Evolutionary conservation across 1,140 invertebrate genomes (phyloP).

Genomic region (Drosophila elegans): DNA sequence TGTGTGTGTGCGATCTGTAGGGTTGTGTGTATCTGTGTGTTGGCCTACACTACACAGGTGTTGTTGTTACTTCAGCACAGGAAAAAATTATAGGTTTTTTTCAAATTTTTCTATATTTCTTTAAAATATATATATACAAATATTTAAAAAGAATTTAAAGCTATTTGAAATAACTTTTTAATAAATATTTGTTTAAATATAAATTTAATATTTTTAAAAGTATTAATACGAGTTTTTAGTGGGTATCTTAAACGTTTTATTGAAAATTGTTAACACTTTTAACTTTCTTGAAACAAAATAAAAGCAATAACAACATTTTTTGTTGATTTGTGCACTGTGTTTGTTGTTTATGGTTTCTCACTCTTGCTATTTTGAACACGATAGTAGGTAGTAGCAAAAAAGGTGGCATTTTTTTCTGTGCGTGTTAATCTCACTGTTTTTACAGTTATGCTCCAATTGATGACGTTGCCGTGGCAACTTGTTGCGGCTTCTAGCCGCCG

Average conservation of each 20-base stretch:
- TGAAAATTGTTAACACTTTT: too few relatives aligned
- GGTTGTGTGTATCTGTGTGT: conserved; percentile 32
- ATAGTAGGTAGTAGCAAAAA: neutral
- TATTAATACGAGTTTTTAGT: too few relatives aligned
- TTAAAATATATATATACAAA: too few relatives aligned
- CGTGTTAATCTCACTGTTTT: conserved; percentile 64
- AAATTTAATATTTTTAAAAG: too few relatives aligned
- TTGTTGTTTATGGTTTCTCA: neutral
- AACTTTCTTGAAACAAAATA: too few relatives aligned
- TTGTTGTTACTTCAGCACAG: conserved; percentile 37
- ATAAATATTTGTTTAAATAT: too few relatives aligned
- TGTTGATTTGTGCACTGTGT: neutral
- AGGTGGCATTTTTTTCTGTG: conserved; percentile 4
- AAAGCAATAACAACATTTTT: too few relatives aligned
- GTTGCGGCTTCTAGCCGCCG: conserved; percentile 54
- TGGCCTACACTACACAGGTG: conserved; percentile 46
- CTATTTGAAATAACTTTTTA: too few relatives aligned
- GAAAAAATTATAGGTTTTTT: conserved; percentile 1
- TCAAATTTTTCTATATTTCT: too few relatives aligned
- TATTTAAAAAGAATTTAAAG: too few relatives aligned
- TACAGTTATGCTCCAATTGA: conserved; percentile 76
- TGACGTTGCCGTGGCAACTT: conserved; percentile 70
- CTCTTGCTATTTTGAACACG: neutral
- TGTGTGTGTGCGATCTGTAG: conserved; percentile 10
- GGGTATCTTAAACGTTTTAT: too few relatives aligned